phyloP scores from a whole-genome alignment of 2,113 vertebrate species.

The Atlantisia rogersi region DNA sequence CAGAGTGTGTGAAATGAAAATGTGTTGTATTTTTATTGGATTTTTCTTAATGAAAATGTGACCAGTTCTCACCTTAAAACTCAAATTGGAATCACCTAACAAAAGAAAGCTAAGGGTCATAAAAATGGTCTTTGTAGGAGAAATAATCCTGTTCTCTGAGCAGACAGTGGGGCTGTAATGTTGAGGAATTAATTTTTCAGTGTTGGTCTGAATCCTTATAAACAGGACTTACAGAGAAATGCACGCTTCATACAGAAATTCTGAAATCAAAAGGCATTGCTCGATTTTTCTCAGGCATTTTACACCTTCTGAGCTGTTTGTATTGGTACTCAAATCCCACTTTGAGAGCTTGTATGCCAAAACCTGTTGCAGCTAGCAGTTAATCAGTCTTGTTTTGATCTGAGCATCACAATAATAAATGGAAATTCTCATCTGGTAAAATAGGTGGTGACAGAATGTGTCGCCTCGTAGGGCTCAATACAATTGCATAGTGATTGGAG shows the following conservation, averaged over 20 bases:
- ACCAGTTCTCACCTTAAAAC: neutral
- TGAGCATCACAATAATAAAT: neutral
- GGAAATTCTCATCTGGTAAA: neutral
- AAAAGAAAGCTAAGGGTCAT: neutral
- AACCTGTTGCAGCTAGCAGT: neutral
- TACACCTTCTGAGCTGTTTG: neutral
- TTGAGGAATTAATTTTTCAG: neutral
- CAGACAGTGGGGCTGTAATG: neutral
- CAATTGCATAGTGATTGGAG: neutral
- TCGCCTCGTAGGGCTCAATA: neutral
- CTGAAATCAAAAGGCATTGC: neutral
- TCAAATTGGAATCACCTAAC: neutral
- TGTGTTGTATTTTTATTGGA: neutral
- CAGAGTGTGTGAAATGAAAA: neutral
- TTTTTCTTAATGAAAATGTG: neutral
- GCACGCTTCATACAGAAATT: neutral
- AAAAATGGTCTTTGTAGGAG: neutral
- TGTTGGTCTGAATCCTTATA: neutral
- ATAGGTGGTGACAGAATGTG: neutral
- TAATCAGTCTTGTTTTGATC: neutral
- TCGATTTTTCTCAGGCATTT: neutral
- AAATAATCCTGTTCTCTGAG: neutral
- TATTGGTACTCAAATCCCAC: neutral
- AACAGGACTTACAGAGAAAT: neutral
- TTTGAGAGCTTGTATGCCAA: neutral